Percentiles rank a stretch among this genome's conserved stretches.
Evolutionary conservation across 64 coral and sea anemone species (phyloP).

Genomic region (Astreopora myriophthalma): DNA sequence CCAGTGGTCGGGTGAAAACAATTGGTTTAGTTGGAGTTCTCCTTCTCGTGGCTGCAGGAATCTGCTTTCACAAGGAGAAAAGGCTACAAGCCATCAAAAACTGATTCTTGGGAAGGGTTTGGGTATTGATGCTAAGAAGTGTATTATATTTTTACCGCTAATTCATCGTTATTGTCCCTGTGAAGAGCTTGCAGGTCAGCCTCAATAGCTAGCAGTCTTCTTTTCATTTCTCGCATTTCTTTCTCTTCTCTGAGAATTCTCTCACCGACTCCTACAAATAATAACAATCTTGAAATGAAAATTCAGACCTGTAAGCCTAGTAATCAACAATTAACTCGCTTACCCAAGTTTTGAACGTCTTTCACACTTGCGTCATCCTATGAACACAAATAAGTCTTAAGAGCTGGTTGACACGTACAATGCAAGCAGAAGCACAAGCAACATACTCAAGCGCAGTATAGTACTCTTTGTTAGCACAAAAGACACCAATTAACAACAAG

Average conservation of each 20-base stretch:
- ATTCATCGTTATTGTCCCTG: slow-evolving; percentile 37
- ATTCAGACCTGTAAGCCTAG: no score
- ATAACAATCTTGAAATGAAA: neutral
- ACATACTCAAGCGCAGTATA: no score
- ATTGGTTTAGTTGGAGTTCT: no score
- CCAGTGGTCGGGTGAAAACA: no score
- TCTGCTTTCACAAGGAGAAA: no score
- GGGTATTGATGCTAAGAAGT: no score
- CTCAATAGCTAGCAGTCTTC: slow-evolving; percentile 64
- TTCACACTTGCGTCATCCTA: neutral
- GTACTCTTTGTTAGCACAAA: no score
- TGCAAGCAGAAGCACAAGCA: no score
- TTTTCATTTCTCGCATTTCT: slow-evolving; percentile 70
- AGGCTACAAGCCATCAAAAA: no score
- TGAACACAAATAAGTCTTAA: neutral
- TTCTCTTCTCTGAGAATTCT: slow-evolving; percentile 74
- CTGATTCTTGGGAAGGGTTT: no score
- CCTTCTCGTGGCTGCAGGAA: no score
- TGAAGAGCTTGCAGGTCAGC: slow-evolving; percentile 57
- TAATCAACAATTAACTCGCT: neutral
- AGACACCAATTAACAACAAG: no score
- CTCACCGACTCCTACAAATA: slow-evolving; percentile 69
- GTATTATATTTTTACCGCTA: slow-evolving; percentile 30
- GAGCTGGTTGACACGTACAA: neutral
- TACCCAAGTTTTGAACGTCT: neutral